Percentiles rank a stretch among this genome's conserved stretches.
These are phyloP conservation scores for Ganaspis brasiliensis DNA, from an alignment of 2,888 invertebrate genomes.

Conservation along the genomic window DNA sequence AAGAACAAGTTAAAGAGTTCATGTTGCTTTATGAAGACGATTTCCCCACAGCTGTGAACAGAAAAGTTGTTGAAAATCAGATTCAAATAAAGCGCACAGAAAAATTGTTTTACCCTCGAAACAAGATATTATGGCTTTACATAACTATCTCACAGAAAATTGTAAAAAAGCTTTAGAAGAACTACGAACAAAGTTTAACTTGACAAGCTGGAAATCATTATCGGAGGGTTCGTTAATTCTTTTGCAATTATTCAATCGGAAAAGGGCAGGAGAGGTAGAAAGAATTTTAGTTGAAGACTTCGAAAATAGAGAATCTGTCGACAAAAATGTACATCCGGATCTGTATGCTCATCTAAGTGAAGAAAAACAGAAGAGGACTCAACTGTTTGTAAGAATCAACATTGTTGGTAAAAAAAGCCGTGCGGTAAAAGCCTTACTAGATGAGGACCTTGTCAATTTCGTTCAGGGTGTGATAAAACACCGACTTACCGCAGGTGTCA, in stretches of 20 bases:
- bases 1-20: background rate
- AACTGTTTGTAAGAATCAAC: background rate
- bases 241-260: constrained; percentile 63
- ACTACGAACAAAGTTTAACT: background rate
- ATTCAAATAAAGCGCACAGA: background rate
- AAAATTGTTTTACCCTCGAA: background rate
- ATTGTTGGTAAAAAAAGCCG: background rate
- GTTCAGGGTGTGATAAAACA: no score
- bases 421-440: background rate
- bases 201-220: constrained; percentile 54
- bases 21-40: background rate
- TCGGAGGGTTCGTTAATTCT: constrained; percentile 56
- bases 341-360: background rate
- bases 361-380: background rate
- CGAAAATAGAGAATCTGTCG: constrained; percentile 57
- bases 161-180: background rate
- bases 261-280: constrained; percentile 63
- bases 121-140: background rate
- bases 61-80: background rate
- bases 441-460: background rate
- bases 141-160: background rate
- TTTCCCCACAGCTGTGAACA: background rate
- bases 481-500: background rate
- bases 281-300: constrained; percentile 60
- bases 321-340: constrained; percentile 58